A percentile compares a stretch with the other conserved stretches of the same genome.
phyloP scores from a whole-genome alignment of 1,140 invertebrate genomes.

The Drosophila parabipectinata region DNA sequence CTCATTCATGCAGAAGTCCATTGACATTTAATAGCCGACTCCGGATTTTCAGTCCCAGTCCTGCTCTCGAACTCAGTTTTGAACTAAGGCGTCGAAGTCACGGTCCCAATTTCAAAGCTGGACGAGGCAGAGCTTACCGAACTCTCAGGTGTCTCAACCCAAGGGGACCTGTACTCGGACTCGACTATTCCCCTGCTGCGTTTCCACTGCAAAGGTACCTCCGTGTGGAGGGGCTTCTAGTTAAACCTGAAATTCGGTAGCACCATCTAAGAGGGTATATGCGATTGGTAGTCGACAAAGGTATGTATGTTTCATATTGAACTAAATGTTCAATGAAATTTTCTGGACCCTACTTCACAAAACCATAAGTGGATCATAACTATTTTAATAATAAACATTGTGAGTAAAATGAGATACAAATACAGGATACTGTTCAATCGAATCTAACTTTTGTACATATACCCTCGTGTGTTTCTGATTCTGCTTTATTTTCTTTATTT shows the following conservation, averaged over 20 bases:
- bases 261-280: conserved; percentile 15
- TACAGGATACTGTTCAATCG: conserved; percentile 7
- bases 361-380: no score
- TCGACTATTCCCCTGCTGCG: conserved; percentile 16
- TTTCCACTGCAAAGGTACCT: conserved; percentile 9
- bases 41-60: conserved; percentile 2
- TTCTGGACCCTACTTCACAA: background rate
- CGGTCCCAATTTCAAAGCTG: conserved; percentile 33
- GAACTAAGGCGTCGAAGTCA: conserved; percentile 5
- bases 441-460: conserved; percentile 1
- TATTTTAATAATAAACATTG: background rate
- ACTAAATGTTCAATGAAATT: no score
- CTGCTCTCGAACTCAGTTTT: background rate
- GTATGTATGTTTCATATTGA: no score
- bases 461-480: conserved; percentile 5
- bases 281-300: background rate
- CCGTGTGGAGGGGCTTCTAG: conserved; percentile 43
- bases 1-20: conserved; percentile 82
- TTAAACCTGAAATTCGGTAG: conserved; percentile 68
- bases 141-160: conserved; percentile 47
- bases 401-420: background rate
- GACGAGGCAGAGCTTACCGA: conserved; percentile 41
- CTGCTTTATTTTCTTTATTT: conserved; percentile 19
- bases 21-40: conserved; percentile 80
- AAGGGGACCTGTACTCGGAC: conserved; percentile 11